Conservation (phyloP, 2,113 vertebrate species). For the Caloenas nicobarica region DNA sequence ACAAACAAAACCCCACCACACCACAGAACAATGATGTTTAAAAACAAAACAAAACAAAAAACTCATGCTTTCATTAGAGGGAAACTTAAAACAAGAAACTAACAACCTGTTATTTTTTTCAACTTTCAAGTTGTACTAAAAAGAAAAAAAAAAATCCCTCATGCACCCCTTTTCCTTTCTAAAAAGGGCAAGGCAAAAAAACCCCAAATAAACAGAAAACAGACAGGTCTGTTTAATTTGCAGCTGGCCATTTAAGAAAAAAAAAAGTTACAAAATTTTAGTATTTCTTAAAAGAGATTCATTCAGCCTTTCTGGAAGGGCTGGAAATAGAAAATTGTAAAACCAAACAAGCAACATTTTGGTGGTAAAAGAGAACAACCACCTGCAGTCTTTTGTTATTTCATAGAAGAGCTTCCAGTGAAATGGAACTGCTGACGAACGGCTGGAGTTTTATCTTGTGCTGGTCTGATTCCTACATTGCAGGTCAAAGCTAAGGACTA, state of each 20-base stretch:
- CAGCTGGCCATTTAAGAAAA: background rate
- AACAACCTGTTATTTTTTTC: background rate
- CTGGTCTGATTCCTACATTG: background rate
- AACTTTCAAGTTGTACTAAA: background rate
- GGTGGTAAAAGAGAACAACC: background rate
- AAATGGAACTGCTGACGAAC: background rate
- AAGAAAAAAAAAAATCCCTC: background rate
- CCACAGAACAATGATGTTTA: background rate
- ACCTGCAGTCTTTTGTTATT: background rate
- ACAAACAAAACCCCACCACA: too few species aligned
- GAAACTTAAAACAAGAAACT: background rate
- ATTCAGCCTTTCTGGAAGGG: background rate
- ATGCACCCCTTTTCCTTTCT: background rate
- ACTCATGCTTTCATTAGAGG: background rate
- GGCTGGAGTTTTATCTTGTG: background rate
- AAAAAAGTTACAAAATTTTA: background rate
- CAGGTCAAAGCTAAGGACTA: background rate
- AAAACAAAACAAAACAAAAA: background rate
- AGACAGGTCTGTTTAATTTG: background rate
- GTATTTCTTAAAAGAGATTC: background rate
- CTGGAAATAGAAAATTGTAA: background rate
- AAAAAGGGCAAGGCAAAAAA: background rate
- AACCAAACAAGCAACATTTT: background rate
- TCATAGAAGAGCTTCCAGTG: background rate
- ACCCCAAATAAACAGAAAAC: accelerated